Evolutionary conservation across 2,797 vertebrate species (phyloP), one percentile per base, ranked within the genome.

Genomic region (Enteromius trimaculatus): DNA sequence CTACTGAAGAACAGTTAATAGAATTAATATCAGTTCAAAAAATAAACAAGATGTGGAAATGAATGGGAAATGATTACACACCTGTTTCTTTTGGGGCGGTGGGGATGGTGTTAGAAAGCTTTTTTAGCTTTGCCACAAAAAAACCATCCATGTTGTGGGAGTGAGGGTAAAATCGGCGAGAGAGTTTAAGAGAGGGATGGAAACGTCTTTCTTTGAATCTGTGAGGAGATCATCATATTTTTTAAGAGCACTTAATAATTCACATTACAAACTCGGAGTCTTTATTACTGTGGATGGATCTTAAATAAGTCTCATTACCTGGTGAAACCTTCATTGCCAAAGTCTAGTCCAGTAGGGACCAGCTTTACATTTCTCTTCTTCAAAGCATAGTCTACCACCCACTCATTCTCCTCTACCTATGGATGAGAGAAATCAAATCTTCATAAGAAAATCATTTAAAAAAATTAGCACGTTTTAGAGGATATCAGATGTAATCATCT

Each of bases 141-240:
- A 99, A 99, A 0, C 98, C 98, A 11, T 99, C 98, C 98, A 99
- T 98, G 14, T 99, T 99, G 89, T 99, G 98, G 0, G 96, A 96
- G 89, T 99, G 98, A 17, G 98, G 97, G 86, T 99, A 99, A 92
- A 99, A 99, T 39, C 98, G 94, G 0, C 96, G 94, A 0, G 97
- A 89, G 7, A 93, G 94, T 37, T 92, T 94, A 68, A 99, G 93
- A 37, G 96, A 94, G 0, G 96, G 97, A 88, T 99, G 97, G 89
- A 99, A 99, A n/a, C 96, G 94, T 6, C 94, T 94, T 79, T 97
- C 95, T 91, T 95, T 96, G 90, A 98, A 99, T 89, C 98, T 98
- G 87, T 6, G 77, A 4, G 13, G 74, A 84, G 31, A 82, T 83
- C 6, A 80, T 4, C 0, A 55, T 31, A 9, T 16, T 58, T 81